A percentile compares a stretch with the other conserved stretches of the same genome.
Conservation (phyloP, 1,140 invertebrate species). For the Halesus radiatus region DNA sequence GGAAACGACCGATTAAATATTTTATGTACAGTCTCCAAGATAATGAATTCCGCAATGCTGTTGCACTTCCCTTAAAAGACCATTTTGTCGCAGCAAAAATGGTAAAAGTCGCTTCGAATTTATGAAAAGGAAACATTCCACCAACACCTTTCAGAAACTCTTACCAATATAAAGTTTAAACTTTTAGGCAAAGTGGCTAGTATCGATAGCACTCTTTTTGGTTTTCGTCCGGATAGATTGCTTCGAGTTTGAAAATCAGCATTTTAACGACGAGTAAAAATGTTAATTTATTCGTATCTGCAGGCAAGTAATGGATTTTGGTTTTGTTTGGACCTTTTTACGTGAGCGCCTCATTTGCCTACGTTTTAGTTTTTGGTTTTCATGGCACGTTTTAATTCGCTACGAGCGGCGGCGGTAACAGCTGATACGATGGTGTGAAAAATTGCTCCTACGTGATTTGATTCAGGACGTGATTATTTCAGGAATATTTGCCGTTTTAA, state of each 20-base stretch:
- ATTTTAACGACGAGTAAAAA: too few species aligned
- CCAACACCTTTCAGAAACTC: neutral
- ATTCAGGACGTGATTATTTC: constrained; percentile 25
- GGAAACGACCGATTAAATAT: too few species aligned
- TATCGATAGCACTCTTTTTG: neutral
- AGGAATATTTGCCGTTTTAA: constrained; percentile 11
- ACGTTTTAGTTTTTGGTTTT: constrained; percentile 14
- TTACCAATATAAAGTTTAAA: neutral
- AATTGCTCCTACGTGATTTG: constrained; percentile 54
- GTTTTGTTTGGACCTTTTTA: neutral
- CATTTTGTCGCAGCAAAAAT: neutral
- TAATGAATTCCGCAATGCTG: constrained; percentile 1
- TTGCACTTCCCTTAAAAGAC: neutral
- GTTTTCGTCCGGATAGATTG: neutral
- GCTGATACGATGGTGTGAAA: constrained; percentile 54
- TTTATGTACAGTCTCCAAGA: too few species aligned
- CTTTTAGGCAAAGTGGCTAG: neutral
- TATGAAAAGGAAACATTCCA: neutral
- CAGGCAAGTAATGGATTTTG: neutral
- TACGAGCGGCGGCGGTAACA: constrained; percentile 48
- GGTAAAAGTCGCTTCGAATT: neutral
- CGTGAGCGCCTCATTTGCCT: neutral
- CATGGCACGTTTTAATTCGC: constrained; percentile 52
- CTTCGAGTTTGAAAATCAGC: neutral
- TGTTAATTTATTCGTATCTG: neutral